Evolutionary conservation across 2,797 vertebrate species (phyloP).

Genomic region (Manis crassicaudata): DNA sequence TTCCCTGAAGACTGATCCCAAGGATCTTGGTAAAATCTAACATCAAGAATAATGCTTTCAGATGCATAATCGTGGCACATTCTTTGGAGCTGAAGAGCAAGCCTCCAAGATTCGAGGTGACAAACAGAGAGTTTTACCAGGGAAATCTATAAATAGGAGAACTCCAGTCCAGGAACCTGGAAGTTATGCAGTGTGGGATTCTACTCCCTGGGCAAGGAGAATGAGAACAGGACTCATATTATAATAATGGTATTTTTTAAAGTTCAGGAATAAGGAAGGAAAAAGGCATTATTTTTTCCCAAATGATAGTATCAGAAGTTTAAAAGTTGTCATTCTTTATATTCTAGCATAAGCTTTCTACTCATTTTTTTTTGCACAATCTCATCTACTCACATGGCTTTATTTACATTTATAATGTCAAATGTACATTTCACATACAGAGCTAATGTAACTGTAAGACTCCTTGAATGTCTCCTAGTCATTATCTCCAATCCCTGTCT

Average conservation of each 20-base stretch:
- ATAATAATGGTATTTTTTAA: background rate
- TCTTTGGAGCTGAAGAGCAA: background rate
- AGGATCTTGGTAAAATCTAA: background rate
- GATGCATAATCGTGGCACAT: background rate
- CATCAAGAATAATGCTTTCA: background rate
- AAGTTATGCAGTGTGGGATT: background rate
- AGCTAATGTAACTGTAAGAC: background rate
- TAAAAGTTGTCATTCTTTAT: background rate
- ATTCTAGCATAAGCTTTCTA: background rate
- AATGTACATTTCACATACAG: background rate
- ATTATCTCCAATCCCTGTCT: background rate
- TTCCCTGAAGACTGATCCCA: background rate
- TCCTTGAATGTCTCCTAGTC: background rate
- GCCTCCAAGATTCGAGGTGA: background rate
- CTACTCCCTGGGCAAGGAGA: background rate
- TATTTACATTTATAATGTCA: background rate
- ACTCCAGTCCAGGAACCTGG: background rate
- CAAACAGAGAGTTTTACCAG: background rate
- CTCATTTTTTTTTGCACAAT: background rate
- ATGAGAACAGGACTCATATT: background rate
- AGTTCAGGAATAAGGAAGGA: background rate
- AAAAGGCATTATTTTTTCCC: background rate
- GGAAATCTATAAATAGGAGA: background rate
- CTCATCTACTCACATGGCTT: background rate
- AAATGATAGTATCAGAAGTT: slow-evolving; percentile 17